Evolutionary conservation across 2,888 invertebrate species (phyloP).

Genomic region (Colostygia pectinataria): DNA sequence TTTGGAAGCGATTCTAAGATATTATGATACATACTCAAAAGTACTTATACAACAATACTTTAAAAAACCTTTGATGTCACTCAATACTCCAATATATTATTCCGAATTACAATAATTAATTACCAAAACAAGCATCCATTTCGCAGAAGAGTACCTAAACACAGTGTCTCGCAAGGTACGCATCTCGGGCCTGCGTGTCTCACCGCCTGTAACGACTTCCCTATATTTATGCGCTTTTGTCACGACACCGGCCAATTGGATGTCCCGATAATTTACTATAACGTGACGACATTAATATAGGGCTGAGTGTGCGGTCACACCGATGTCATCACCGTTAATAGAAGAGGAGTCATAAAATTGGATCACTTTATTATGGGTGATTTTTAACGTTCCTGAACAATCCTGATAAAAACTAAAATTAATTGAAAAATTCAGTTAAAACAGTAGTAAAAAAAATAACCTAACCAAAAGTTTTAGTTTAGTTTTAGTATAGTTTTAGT

Average conservation of each 20-base stretch:
- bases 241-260: slow-evolving; percentile 77
- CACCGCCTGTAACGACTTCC: slow-evolving; percentile 60
- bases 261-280: slow-evolving; percentile 75
- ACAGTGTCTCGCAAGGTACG: slow-evolving; percentile 56
- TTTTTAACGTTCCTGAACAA: no score
- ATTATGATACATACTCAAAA: no score
- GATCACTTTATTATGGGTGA: no score
- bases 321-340: slow-evolving; percentile 7
- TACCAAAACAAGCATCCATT: slow-evolving; percentile 11
- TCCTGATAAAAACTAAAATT: no score
- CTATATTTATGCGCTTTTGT: slow-evolving; percentile 73
- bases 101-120: slow-evolving; percentile 11
- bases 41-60: no score
- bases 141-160: slow-evolving; percentile 25
- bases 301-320: slow-evolving; percentile 43
- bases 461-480: no score
- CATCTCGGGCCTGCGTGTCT: slow-evolving; percentile 64
- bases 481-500: no score
- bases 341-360: no score
- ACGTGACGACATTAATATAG: slow-evolving; percentile 69
- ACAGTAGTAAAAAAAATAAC: no score
- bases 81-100: neutral
- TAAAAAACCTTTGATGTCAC: neutral
- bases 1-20: no score
- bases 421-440: no score